Evolutionary conservation across 64 coral and sea anemone species (phyloP).

Genomic region (Catalaphyllia jardinei): DNA sequence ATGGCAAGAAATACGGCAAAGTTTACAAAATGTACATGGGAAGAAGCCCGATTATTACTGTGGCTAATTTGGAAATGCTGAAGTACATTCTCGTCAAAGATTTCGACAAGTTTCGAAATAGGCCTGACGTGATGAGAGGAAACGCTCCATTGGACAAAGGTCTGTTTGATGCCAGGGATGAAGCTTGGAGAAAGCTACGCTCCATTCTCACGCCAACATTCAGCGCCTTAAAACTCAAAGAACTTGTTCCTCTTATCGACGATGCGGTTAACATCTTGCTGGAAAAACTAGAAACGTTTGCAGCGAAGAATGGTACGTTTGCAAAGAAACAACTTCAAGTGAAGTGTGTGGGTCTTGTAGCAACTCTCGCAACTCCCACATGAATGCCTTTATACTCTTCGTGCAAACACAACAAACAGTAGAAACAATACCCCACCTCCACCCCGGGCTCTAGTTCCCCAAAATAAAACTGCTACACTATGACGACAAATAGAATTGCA

Average conservation of each 20-base stretch:
- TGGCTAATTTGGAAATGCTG: conserved; percentile 39
- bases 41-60: conserved; percentile 30
- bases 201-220: conserved; percentile 42
- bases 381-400: no score
- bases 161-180: conserved; percentile 23
- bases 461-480: no score
- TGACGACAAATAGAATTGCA: no score
- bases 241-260: conserved; percentile 35
- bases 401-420: no score
- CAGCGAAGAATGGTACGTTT: conserved; percentile 9
- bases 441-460: no score
- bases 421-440: no score
- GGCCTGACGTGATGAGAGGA: conserved; percentile 12
- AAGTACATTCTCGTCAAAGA: conserved; percentile 47
- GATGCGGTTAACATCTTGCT: conserved; percentile 13
- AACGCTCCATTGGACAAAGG: neutral
- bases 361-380: no score
- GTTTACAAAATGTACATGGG: conserved; percentile 50
- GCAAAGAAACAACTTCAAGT: no score
- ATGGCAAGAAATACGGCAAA: conserved; percentile 52
- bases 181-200: conserved; percentile 22
- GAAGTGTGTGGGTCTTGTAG: no score
- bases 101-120: conserved; percentile 60
- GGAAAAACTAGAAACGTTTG: conserved; percentile 18
- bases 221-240: conserved; percentile 32